Percentiles rank a stretch among this genome's conserved stretches.
These are phyloP conservation scores for Mechanitis messenoides DNA, from an alignment of 2,888 invertebrate genomes.

Conservation along the genomic window DNA sequence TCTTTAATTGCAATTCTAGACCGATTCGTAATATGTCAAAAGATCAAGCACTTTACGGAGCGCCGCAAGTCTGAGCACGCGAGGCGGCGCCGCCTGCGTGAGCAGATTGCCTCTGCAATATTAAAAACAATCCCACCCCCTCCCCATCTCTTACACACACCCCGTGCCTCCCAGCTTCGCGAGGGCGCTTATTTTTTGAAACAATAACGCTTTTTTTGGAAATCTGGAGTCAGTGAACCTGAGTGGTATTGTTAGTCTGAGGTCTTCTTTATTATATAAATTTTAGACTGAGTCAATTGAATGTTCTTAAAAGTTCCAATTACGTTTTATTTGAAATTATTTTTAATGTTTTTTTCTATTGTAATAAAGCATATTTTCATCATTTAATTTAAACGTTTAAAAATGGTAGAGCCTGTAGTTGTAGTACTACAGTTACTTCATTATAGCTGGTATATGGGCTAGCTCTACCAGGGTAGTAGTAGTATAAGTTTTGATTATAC, in stretches of 20 bases:
- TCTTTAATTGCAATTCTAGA: background rate
- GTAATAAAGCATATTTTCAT: too few species aligned
- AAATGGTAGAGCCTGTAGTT: too few species aligned
- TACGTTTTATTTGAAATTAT: too few species aligned
- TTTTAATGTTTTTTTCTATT: too few species aligned
- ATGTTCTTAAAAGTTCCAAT: too few species aligned
- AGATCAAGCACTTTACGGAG: slow-evolving; percentile 4
- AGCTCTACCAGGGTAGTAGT: too few species aligned
- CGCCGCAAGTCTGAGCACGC: slow-evolving; percentile 24
- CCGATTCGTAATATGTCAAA: slow-evolving; percentile 1
- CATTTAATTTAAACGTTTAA: too few species aligned
- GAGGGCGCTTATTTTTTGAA: slow-evolving; percentile 27
- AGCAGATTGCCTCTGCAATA: slow-evolving; percentile 32
- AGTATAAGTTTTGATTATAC: too few species aligned
- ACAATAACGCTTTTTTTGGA: slow-evolving; percentile 30
- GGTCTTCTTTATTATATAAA: slow-evolving; percentile 24
- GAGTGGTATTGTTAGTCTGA: slow-evolving; percentile 19
- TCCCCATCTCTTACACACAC: slow-evolving; percentile 4
- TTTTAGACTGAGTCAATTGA: slow-evolving; percentile 1
- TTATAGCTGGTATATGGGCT: too few species aligned
- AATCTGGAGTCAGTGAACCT: slow-evolving; percentile 11
- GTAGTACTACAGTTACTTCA: too few species aligned
- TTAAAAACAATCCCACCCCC: slow-evolving; percentile 29
- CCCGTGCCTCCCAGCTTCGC: slow-evolving; percentile 12
- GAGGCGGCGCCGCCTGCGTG: slow-evolving; percentile 12